Conservation (phyloP, 2,113 vertebrate genomes). For the Garra rufa region DNA sequence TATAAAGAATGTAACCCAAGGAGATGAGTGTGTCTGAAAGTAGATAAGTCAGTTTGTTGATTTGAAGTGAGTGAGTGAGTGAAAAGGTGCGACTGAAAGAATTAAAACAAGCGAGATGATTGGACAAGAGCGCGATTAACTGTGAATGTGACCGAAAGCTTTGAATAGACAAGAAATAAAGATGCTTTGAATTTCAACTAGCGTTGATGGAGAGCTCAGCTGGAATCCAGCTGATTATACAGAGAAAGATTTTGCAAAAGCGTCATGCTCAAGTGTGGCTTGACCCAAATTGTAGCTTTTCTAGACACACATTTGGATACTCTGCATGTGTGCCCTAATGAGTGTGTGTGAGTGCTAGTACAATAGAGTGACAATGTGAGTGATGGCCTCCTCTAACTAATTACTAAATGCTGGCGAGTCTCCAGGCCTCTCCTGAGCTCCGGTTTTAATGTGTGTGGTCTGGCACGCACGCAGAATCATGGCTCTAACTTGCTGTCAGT, state of each 20-base stretch:
- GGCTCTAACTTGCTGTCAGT: slow-evolving; percentile 11
- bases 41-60: slow-evolving; percentile 14
- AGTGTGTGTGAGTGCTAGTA: neutral
- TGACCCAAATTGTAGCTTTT: slow-evolving; percentile 17
- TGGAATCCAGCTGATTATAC: slow-evolving; percentile 40
- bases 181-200: slow-evolving; percentile 23
- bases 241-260: slow-evolving; percentile 27
- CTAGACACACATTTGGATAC: neutral
- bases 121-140: neutral
- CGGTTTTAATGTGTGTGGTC: slow-evolving; percentile 25
- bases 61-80: neutral
- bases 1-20: slow-evolving; percentile 2
- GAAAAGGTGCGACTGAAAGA: neutral
- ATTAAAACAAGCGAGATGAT: neutral
- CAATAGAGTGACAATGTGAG: slow-evolving; percentile 34
- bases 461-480: neutral
- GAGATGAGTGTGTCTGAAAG: neutral
- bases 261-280: slow-evolving; percentile 28
- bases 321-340: neutral
- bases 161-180: slow-evolving; percentile 31
- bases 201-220: slow-evolving; percentile 30
- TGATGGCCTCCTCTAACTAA: slow-evolving; percentile 49
- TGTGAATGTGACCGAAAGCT: neutral
- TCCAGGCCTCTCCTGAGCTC: slow-evolving; percentile 19
- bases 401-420: slow-evolving; percentile 30